phyloP scores from a whole-genome alignment of 2,888 invertebrate genomes.

The Phyllotreta striolata region DNA sequence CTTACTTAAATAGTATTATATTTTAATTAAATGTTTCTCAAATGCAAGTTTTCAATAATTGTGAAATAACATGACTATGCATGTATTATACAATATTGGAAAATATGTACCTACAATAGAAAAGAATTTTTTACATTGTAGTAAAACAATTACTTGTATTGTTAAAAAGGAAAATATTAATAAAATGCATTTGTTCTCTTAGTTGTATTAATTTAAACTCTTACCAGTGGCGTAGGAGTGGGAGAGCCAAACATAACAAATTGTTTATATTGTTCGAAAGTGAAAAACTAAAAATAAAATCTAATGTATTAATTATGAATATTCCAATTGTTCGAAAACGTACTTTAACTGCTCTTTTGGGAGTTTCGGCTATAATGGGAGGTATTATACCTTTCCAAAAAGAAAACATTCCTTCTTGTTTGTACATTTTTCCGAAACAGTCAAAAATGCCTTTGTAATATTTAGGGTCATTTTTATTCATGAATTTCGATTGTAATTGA shows the following conservation, averaged over 20 bases:
- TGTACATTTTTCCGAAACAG: constrained; percentile 90
- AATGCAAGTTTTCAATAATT: no score
- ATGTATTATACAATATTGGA: constrained; percentile 4
- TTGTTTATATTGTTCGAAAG: constrained; percentile 92
- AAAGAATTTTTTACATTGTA: no score
- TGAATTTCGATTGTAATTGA: constrained; percentile 71
- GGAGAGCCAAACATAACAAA: constrained; percentile 81
- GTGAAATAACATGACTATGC: background rate
- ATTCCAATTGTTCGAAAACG: constrained; percentile 12
- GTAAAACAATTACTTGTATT: no score
- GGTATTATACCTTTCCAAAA: constrained; percentile 95
- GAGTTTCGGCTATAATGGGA: constrained; percentile 93
- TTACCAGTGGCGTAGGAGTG: constrained; percentile 79
- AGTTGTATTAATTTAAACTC: constrained; percentile 43
- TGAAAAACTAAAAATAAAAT: constrained; percentile 73
- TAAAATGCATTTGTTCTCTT: constrained; percentile 7
- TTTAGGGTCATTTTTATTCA: constrained; percentile 59
- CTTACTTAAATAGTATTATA: no score
- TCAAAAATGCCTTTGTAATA: constrained; percentile 83
- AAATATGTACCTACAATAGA: background rate
- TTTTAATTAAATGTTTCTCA: no score
- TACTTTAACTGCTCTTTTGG: constrained; percentile 90
- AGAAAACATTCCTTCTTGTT: constrained; percentile 80
- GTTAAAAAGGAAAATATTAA: background rate
- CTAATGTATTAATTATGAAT: constrained; percentile 25